A percentile compares a stretch with the other conserved stretches of the same genome.
These are phyloP conservation scores for Ricordea florida DNA, from an alignment of 92 coral and sea anemone genomes.

Conservation along the genomic window DNA sequence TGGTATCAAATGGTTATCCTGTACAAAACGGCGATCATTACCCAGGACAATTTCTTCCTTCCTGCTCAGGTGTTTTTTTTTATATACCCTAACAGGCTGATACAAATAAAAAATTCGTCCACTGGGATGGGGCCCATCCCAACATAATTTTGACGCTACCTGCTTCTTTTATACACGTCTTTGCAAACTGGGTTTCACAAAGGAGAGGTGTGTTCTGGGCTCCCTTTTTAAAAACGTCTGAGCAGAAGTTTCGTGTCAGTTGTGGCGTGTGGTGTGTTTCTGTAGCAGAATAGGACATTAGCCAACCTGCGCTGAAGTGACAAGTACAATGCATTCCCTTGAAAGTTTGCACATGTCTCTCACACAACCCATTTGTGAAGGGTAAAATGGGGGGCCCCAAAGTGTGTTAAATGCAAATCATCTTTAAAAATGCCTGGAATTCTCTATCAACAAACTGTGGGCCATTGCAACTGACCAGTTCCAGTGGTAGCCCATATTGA, in stretches of 20 bases:
- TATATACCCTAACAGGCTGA: too few species aligned
- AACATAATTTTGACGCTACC: not conserved
- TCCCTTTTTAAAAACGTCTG: conserved; percentile 1
- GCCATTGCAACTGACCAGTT: conserved; percentile 18
- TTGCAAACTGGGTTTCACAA: not conserved
- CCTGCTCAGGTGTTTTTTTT: not conserved
- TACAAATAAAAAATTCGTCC: not conserved
- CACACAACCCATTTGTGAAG: conserved; percentile 43
- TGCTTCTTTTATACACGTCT: not conserved
- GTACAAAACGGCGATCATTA: too few species aligned
- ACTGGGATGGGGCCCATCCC: not conserved
- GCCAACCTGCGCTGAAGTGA: not conserved
- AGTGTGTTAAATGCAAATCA: conserved; percentile 26
- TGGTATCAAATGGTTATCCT: too few species aligned
- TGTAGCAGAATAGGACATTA: not conserved
- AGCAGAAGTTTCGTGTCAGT: conserved; percentile 12
- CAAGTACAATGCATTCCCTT: conserved; percentile 3
- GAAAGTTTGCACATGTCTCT: conserved; percentile 42
- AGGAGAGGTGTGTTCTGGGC: conserved; percentile 1
- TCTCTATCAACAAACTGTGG: conserved; percentile 13
- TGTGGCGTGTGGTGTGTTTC: not conserved
- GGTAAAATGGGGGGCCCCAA: conserved; percentile 22
- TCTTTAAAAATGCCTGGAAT: not conserved
- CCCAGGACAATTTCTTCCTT: not conserved
- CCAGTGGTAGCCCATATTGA: conserved; percentile 16